Evolutionary conservation across 2,797 vertebrate genomes (phyloP), one percentile per base, ranked within the genome.

Genomic region (Eidolon dupreanum): DNA sequence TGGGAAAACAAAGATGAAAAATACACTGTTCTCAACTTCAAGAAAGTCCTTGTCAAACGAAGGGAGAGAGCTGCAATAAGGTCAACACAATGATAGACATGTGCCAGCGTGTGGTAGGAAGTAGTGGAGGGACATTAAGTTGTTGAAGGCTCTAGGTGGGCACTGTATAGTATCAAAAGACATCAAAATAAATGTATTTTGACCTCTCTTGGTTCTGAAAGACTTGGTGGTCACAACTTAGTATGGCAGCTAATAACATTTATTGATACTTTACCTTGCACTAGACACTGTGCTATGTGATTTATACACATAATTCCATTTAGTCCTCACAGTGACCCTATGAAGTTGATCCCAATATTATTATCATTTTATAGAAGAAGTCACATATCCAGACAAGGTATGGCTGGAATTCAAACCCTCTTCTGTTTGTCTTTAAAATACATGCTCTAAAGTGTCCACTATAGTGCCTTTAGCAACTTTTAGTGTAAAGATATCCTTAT

Each of bases 401-500:
- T 89, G 36, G 24, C 16, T 81, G 33, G 43, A 57, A 89, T 61
- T 88, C 28, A 65, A 51, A 43, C 6, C 26, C 3, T 8, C 22
- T 41, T 93, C 41, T 74, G 38, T 81, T 66, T 28, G 2, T 73
- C 88, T 93, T 91, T 82, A 28, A 92, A 79, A 73, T 68, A 11
- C 15, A 5, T 38, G 36, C 28, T 88, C 68, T 61, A 0, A 90
- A 71, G 71, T 78, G 85, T 88, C 81, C 57, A 43, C 73, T 38
- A 0, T 51, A 73, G 26, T 41, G 81, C 74, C 85, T 92, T 73
- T 43, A 57, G 66, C 57, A 94, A 97, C 88, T 97, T 97, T 91
- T 79, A 88, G 49, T 89, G 78, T 70, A 91, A 96, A 93, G 94
- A 96, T 81, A 93, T 77, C 93, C 93, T 96, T 95, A 97, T 96